These are phyloP conservation scores for Danio tinwini DNA, from an alignment of 2,797 vertebrate genomes.

Conservation along the genomic window DNA sequence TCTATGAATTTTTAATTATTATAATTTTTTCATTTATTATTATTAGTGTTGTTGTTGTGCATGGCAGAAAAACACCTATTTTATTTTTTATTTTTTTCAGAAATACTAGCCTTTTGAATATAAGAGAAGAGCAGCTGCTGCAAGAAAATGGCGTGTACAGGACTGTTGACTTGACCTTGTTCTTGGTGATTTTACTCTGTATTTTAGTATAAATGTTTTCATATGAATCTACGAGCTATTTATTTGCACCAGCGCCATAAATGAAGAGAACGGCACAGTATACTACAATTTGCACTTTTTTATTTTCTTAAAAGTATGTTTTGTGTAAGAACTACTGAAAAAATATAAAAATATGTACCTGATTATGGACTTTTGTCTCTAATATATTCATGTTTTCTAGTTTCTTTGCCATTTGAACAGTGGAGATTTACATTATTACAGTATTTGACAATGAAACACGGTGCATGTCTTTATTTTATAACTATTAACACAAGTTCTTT, in stretches of 20 bases:
- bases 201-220: constrained; percentile 1
- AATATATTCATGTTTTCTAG: neutral
- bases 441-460: neutral
- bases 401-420: neutral
- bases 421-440: constrained; percentile 7
- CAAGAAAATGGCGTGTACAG: neutral
- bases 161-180: neutral
- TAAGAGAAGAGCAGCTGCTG: constrained; percentile 20
- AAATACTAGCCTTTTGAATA: constrained; percentile 24
- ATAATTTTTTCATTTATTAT: too few species aligned
- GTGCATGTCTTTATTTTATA: neutral
- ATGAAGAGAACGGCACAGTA: neutral
- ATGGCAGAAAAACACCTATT: neutral
- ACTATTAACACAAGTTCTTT: too few species aligned
- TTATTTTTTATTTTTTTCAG: neutral
- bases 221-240: neutral
- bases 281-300: constrained; percentile 1
- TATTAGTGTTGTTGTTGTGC: neutral
- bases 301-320: neutral
- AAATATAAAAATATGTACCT: neutral
- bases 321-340: neutral
- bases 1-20: neutral
- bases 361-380: neutral
- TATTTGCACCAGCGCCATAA: constrained; percentile 5
- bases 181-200: neutral